Conservation (phyloP, 2,797 vertebrate genomes). For the Crypturellus tataupa region DNA sequence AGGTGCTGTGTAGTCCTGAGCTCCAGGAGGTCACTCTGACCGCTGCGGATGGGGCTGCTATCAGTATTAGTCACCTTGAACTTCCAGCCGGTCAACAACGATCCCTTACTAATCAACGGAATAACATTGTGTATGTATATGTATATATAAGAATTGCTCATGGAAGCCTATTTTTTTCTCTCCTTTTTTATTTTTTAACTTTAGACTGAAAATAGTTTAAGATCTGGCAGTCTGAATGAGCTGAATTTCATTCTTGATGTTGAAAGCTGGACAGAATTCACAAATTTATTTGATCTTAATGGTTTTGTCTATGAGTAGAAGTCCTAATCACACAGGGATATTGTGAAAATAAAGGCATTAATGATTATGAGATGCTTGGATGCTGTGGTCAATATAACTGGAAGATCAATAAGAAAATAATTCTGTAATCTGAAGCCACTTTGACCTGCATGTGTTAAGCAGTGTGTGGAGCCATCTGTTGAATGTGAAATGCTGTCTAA, state of each 20-base stretch:
- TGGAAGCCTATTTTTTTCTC: background rate
- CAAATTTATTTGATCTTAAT: background rate
- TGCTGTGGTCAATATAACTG: background rate
- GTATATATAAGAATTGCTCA: background rate
- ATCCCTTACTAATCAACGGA: background rate
- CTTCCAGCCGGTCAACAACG: background rate
- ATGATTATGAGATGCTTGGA: background rate
- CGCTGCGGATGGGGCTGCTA: background rate
- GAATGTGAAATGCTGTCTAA: background rate
- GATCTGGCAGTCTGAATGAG: background rate
- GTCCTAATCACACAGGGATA: background rate
- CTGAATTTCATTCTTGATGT: background rate
- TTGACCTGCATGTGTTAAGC: background rate
- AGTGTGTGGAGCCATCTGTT: background rate
- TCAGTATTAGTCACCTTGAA: background rate
- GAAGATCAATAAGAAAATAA: background rate
- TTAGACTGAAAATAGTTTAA: background rate
- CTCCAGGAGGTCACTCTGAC: background rate
- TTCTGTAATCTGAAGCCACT: background rate
- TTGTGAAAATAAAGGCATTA: background rate
- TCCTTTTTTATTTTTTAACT: background rate
- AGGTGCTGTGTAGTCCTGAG: background rate
- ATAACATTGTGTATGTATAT: background rate
- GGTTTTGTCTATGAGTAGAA: background rate
- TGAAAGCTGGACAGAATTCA: background rate